Base-by-base conservation (phyloP, 2,888 invertebrate genomes). In the Polyploca ridens region DNA sequence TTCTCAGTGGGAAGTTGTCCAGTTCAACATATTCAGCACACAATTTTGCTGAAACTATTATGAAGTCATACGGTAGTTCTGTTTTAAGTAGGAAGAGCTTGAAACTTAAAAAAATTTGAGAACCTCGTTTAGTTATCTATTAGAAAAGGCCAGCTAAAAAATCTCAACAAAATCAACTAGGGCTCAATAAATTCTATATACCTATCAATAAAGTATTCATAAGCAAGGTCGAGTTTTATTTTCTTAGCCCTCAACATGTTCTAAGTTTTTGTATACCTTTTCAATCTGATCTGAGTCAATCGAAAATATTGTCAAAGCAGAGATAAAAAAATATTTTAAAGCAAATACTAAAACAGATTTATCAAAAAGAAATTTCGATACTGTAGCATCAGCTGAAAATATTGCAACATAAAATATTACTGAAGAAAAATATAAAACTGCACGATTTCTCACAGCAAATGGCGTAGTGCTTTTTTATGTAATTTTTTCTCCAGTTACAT, bases 401-500 rank as follows among this genome's bases (percentile, higher is more conserved):
- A 54, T 54, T 54, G 54, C 54, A 54, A 19, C 49, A 14, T 14
- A 10, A 54, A 54, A 54, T 19, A 54, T 49, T 16, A 7, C 19
- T 54, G n/a, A 54, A 54, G 54, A 54, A 54, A 41, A 19, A 10
- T 54, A 19, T 54, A 54, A 54, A 49, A 58, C 10, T 33, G 33
- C 0, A 58, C 14, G 11, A 60, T 60, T 60, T 33, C 41, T 41
- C 13, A 35, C 19, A 38, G 14, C 19, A 41, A 41, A 27, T 19
- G 44, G 41, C 41, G 5, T 61, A 61, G 16, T 19, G 54, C 10
- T 59, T 58, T 59, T 49, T 62, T 41, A 13, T 59, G 27, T n/a
- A 33, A 41, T 58, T 64, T 73, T 72, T 76, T 72, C 67, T 68
- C 72, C 66, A 33, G 62, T 71, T 76, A 73, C 71, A 62, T 62